phyloP scores from a whole-genome alignment of 2,797 vertebrate species.

The Argyrosomus regius region DNA sequence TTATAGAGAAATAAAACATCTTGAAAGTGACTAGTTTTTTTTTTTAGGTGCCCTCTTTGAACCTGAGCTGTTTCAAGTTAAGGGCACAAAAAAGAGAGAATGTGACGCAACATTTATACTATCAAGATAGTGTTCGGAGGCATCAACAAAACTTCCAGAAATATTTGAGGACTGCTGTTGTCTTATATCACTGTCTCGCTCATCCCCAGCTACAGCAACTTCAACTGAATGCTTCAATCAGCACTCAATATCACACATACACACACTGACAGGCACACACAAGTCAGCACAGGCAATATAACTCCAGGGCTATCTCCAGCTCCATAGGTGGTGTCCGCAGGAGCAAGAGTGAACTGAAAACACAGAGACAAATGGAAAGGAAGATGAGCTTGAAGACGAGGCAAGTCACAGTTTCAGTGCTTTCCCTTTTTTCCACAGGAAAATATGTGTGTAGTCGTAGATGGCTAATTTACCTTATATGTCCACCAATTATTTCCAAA shows the following conservation, averaged over 20 bases:
- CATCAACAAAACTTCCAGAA: slow-evolving; percentile 11
- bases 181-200: slow-evolving; percentile 15
- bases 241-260: slow-evolving; percentile 30
- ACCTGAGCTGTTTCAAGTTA: slow-evolving; percentile 36
- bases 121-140: slow-evolving; percentile 21
- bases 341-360: slow-evolving; percentile 59
- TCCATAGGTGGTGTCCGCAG: slow-evolving; percentile 42
- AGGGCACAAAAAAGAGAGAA: slow-evolving; percentile 7
- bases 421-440: background rate
- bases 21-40: slow-evolving; percentile 19
- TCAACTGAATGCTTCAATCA: slow-evolving; percentile 36
- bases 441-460: too few relatives aligned
- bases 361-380: slow-evolving; percentile 40
- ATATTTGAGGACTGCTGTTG: slow-evolving; percentile 29
- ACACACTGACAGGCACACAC: slow-evolving; percentile 13
- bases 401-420: background rate
- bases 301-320: slow-evolving; percentile 37
- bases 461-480: slow-evolving; percentile 9
- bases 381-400: slow-evolving; percentile 37
- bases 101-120: slow-evolving; percentile 39
- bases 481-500: slow-evolving; percentile 7
- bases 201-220: slow-evolving; percentile 7
- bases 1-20: slow-evolving; percentile 34
- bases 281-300: slow-evolving; percentile 10
- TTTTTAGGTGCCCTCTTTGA: slow-evolving; percentile 42